Evolutionary conservation across 2,888 invertebrate species (phyloP).

Genomic region (Andrena dorsata): DNA sequence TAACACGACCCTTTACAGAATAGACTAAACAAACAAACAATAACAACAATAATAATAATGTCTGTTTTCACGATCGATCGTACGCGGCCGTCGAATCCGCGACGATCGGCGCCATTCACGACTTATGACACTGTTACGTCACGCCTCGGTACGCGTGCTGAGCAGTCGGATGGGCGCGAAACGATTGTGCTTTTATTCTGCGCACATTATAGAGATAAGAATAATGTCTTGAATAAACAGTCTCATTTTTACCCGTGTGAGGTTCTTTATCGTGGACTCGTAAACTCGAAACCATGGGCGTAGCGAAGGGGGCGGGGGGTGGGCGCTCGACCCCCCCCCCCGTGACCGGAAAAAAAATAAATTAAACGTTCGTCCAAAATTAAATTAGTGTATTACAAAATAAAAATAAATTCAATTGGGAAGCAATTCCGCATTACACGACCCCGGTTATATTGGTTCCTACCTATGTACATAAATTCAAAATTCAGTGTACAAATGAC

Average conservation of each 20-base stretch:
- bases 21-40: conserved; percentile 82
- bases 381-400: too few species aligned
- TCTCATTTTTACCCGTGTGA: background rate
- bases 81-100: conserved; percentile 35
- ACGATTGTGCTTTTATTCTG: background rate
- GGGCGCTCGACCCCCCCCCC: too few species aligned
- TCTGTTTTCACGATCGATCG: conserved; percentile 56
- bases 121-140: conserved; percentile 69
- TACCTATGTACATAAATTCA: too few species aligned
- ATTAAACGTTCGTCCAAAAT: too few species aligned
- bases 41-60: conserved; percentile 82
- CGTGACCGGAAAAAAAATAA: too few species aligned
- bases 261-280: background rate
- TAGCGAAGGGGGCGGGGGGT: too few species aligned
- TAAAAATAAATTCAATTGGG: too few species aligned
- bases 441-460: too few species aligned
- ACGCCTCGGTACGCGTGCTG: conserved; percentile 40
- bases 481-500: too few species aligned
- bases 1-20: conserved; percentile 76
- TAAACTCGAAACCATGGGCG: background rate
- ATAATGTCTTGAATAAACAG: background rate
- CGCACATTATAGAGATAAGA: background rate
- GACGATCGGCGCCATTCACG: conserved; percentile 59
- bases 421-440: too few species aligned
- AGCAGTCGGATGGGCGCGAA: conserved; percentile 6